A percentile compares a stretch with the other conserved stretches of the same genome.
Evolutionary conservation across 1,140 invertebrate species (phyloP).

Genomic region (Atopsyche davidsoni): DNA sequence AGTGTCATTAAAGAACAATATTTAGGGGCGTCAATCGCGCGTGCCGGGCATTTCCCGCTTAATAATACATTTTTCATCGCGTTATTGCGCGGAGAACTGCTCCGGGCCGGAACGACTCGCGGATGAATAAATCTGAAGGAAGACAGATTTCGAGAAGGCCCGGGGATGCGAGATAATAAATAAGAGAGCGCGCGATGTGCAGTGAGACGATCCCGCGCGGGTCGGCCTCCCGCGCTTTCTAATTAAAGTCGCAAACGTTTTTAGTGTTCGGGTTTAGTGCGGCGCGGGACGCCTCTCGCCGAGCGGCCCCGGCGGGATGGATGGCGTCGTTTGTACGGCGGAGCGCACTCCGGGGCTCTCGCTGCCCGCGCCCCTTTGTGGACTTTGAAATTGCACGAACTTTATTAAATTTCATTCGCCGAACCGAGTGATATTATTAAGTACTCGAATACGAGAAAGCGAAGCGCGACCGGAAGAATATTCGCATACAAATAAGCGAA

Average conservation of each 20-base stretch:
- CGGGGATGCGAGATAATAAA: conserved; percentile 13
- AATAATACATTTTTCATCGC: background rate
- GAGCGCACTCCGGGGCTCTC: too few species aligned
- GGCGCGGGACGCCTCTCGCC: conserved; percentile 10
- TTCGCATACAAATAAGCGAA: too few species aligned
- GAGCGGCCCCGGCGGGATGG: background rate
- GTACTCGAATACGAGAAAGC: too few species aligned
- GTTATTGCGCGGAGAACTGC: background rate
- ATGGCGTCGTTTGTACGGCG: too few species aligned
- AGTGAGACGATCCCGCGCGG: conserved; percentile 8
- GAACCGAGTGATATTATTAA: conserved; percentile 1
- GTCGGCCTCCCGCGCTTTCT: conserved; percentile 19
- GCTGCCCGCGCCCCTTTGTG: too few species aligned
- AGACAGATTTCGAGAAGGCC: background rate
- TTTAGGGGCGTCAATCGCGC: too few species aligned
- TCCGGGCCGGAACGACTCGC: background rate
- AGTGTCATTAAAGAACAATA: too few species aligned
- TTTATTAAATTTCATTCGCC: too few species aligned
- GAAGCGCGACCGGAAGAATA: too few species aligned
- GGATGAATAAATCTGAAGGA: background rate
- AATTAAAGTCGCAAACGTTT: conserved; percentile 30
- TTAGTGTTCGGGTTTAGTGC: conserved; percentile 25
- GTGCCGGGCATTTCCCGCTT: too few species aligned
- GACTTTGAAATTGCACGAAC: too few species aligned
- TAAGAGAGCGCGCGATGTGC: too few species aligned